phyloP scores from a whole-genome alignment of 2,113 vertebrate genomes.

The Aviceda subcristata region DNA sequence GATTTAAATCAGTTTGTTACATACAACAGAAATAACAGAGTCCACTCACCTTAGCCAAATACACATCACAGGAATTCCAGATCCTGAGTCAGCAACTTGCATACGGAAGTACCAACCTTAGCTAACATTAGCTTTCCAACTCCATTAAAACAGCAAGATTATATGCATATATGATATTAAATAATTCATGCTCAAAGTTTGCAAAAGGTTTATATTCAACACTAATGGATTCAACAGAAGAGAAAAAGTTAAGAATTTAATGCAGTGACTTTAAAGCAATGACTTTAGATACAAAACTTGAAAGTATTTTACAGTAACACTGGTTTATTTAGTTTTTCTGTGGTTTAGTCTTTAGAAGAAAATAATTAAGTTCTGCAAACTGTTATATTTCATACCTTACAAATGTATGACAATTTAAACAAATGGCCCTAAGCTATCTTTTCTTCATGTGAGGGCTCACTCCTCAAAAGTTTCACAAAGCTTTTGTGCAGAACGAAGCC shows the following conservation, averaged over 20 bases:
- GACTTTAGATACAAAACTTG: background rate
- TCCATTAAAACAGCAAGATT: background rate
- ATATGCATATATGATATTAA: background rate
- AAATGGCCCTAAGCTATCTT: constrained; percentile 50
- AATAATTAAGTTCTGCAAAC: background rate
- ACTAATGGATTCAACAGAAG: background rate
- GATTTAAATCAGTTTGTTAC: background rate
- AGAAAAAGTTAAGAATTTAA: background rate
- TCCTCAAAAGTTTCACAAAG: background rate
- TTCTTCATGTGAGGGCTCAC: constrained; percentile 67
- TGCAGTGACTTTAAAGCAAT: background rate
- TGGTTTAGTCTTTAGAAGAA: background rate
- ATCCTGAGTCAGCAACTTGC: background rate
- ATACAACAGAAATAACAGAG: background rate
- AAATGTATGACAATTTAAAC: background rate
- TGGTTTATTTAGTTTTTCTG: background rate
- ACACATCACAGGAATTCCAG: background rate
- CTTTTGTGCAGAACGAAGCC: constrained; percentile 40
- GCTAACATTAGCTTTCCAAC: background rate
- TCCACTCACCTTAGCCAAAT: background rate
- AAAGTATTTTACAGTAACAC: background rate
- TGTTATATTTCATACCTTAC: background rate
- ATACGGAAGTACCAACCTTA: background rate
- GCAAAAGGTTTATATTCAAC: background rate
- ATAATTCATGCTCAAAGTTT: background rate